phyloP scores from a whole-genome alignment of 2,888 invertebrate genomes.

The Sussaba pulchella region DNA sequence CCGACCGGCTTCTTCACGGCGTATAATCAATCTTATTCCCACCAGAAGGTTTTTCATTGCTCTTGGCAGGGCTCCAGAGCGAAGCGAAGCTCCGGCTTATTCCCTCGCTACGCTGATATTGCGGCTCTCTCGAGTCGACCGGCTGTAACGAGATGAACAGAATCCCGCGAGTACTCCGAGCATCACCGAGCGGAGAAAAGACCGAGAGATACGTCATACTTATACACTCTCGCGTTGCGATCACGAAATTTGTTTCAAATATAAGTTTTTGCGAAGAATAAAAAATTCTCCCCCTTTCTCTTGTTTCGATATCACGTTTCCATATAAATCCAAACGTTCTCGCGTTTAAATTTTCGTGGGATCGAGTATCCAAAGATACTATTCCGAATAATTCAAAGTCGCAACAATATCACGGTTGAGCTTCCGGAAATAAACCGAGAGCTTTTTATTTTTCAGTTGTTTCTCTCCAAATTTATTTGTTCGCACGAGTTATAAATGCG shows the following conservation, averaged over 20 bases:
- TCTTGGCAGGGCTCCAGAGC: slow-evolving; percentile 58
- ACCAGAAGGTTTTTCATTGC: slow-evolving; percentile 57
- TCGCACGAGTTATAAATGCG: no score
- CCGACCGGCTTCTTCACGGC: slow-evolving; percentile 23
- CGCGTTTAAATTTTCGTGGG: no score
- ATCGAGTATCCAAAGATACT: no score
- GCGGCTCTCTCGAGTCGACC: slow-evolving; percentile 35
- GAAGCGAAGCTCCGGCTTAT: slow-evolving; percentile 13
- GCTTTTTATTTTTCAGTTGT: no score
- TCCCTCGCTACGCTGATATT: slow-evolving; percentile 28
- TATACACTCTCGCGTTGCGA: background rate
- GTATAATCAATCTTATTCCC: slow-evolving; percentile 62
- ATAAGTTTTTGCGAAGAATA: slow-evolving; percentile 10
- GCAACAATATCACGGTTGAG: no score
- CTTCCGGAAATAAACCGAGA: no score
- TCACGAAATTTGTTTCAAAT: slow-evolving; percentile 16
- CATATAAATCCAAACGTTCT: no score
- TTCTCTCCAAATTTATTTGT: no score
- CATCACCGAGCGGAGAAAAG: background rate
- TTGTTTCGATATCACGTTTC: no score
- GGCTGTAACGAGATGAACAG: slow-evolving; percentile 19
- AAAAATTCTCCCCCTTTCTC: no score
- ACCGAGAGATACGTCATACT: slow-evolving; percentile 6
- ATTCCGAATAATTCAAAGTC: no score
- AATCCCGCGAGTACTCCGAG: background rate